Evolutionary conservation across 1,140 invertebrate genomes (phyloP).

Genomic region (Maniola jurtina): DNA sequence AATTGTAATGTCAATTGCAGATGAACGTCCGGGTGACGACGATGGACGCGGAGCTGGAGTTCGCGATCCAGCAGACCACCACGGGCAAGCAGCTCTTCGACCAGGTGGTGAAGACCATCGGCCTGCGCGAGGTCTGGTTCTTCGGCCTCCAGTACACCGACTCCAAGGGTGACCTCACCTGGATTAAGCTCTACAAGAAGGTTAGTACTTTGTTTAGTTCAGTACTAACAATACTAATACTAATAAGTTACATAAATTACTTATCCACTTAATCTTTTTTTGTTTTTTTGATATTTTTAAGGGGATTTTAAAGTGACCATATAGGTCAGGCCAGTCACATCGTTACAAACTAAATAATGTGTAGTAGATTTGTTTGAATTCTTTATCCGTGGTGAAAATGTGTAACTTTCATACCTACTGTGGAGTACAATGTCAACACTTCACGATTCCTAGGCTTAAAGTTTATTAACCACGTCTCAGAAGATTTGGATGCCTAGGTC

Average conservation of each 20-base stretch:
- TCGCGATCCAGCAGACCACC: constrained; percentile 99
- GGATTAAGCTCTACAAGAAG: constrained; percentile 99
- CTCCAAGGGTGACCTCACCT: constrained; percentile 97
- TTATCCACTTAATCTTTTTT: too few species aligned
- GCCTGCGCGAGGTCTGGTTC: constrained; percentile 99
- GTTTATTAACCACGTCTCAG: too few species aligned
- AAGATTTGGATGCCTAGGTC: too few species aligned
- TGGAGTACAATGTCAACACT: background rate
- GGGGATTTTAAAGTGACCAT: too few species aligned
- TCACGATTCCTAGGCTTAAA: too few species aligned
- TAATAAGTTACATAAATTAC: too few species aligned
- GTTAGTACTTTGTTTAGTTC: constrained; percentile 80
- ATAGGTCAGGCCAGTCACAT: too few species aligned
- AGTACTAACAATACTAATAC: too few species aligned
- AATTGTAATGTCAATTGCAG: constrained; percentile 75
- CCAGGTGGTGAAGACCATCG: constrained; percentile 99
- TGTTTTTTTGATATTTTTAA: too few species aligned
- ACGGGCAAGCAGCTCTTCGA: constrained; percentile 99
- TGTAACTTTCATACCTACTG: background rate
- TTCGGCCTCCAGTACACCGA: constrained; percentile 99
- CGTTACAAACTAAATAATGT: too few species aligned
- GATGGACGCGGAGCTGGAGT: constrained; percentile 99
- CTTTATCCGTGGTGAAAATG: too few species aligned
- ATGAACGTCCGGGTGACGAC: constrained; percentile 99
- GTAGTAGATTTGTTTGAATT: too few species aligned